Conservation (phyloP, 1,140 invertebrate species). For the Plodia interpunctella region DNA sequence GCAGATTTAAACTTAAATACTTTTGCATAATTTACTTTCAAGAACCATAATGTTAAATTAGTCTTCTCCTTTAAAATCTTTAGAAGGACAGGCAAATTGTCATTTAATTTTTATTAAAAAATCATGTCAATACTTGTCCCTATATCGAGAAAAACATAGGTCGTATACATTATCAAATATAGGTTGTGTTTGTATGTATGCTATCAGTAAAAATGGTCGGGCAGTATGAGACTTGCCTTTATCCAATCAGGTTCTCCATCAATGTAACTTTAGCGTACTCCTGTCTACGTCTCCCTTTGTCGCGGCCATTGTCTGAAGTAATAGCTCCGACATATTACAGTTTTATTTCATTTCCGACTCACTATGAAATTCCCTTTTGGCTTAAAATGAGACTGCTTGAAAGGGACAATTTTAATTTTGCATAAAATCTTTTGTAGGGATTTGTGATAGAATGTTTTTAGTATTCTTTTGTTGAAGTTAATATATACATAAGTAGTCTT, state of each 20-base stretch:
- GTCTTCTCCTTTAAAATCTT: no score
- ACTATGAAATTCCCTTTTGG: conserved; percentile 55
- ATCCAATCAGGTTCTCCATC: conserved; percentile 19
- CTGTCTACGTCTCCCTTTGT: conserved; percentile 59
- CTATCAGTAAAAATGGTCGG: no score
- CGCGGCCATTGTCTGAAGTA: conserved; percentile 55
- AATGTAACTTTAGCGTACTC: conserved; percentile 59
- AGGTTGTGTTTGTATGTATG: no score
- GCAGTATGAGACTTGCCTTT: background rate
- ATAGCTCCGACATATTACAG: conserved; percentile 60
- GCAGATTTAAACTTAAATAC: no score
- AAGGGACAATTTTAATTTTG: conserved; percentile 9
- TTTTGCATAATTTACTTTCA: no score
- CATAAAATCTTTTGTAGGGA: background rate
- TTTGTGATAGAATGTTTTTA: background rate
- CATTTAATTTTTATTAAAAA: no score
- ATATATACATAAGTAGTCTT: no score
- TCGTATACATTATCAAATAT: no score
- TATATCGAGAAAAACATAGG: no score
- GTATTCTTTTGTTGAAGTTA: background rate
- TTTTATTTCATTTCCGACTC: conserved; percentile 58
- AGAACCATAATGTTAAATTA: no score
- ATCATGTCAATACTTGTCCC: no score
- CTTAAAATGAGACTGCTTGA: conserved; percentile 13
- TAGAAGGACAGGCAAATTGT: no score